Base-by-base conservation (phyloP, 2,888 invertebrate species). In the Ophion slaviceki region DNA sequence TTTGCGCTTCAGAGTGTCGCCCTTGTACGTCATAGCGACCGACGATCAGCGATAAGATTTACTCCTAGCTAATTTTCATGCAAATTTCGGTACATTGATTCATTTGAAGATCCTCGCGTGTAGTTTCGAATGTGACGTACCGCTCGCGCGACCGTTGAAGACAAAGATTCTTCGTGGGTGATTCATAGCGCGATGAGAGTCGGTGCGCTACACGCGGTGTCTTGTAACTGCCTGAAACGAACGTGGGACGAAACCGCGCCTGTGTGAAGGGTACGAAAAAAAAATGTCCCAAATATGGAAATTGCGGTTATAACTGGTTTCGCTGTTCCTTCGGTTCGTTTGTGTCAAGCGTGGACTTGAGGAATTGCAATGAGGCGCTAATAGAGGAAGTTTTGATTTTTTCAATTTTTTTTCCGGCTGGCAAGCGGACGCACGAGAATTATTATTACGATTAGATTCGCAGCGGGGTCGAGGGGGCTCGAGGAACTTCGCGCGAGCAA, bases 231-330 rank as follows among this genome's bases (percentile, higher is more conserved):
- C 76, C 28, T 64, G 57, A 78, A 80, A 80, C 53, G 86, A 83
- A 81, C 80, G 85, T 88, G 84, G 86, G 85, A 84, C 82, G 86
- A 76, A 82, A 62, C 62, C 76, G 74, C 70, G 11, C 79, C 78
- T 57, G 78, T 71, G 80, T 76, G 40, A 86, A 79, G 82, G 68
- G 64, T 62, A 77, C 47, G 24, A 86, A 89, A 90, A 91, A 89
- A 90, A 87, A 88, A 61, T 80, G 61, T 76, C 87, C 91, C 92
- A 82, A 91, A 92, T 90, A 92, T 89, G 91, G 92, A 45, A 71
- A 90, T 80, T 84, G 86, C 85, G 86, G 87, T 86, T 88, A 82
- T 86, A 90, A 91, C 92, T 90, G 91, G 91, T 90, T 91, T 87
- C 82, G 79, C 78, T 84, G 79, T 80, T 68, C 20, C 45, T 88